Percentiles rank a stretch among this genome's conserved stretches.
phyloP scores from a whole-genome alignment of 2,797 vertebrate species.

The Crocodylus rhombifer region DNA sequence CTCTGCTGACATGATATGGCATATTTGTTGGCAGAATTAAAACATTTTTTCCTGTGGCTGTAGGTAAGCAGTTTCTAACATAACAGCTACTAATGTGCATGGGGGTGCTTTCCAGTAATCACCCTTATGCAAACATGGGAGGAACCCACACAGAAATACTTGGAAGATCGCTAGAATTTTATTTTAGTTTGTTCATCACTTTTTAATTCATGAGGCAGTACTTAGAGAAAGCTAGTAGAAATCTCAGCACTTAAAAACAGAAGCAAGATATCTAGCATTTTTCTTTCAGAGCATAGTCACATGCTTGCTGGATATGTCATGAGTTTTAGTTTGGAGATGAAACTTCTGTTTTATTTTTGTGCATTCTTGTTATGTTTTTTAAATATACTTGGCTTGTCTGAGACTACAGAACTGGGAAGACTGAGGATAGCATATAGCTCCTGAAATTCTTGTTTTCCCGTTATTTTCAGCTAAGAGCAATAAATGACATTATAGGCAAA shows the following conservation, averaged over 20 bases:
- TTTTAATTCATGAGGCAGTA: neutral
- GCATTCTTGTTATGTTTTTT: neutral
- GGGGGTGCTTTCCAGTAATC: neutral
- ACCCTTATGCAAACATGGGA: neutral
- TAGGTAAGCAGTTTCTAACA: neutral
- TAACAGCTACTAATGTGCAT: neutral
- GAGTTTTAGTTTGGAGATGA: neutral
- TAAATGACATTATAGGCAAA: neutral
- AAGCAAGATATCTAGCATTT: neutral
- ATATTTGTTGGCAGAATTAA: neutral
- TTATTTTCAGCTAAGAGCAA: constrained; percentile 16
- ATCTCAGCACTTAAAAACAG: neutral
- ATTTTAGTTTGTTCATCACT: neutral
- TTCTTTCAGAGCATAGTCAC: neutral
- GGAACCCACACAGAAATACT: neutral
- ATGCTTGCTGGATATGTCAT: neutral
- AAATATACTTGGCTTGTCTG: neutral
- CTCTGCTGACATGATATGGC: neutral
- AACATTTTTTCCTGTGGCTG: neutral
- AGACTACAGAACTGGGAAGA: neutral
- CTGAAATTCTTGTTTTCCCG: neutral
- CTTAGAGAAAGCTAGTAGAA: neutral
- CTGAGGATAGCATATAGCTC: neutral
- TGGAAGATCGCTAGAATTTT: neutral
- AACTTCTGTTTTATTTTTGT: neutral